These are phyloP conservation scores for Aleiodes alternator DNA, from an alignment of 2,888 invertebrate species.

Conservation along the genomic window DNA sequence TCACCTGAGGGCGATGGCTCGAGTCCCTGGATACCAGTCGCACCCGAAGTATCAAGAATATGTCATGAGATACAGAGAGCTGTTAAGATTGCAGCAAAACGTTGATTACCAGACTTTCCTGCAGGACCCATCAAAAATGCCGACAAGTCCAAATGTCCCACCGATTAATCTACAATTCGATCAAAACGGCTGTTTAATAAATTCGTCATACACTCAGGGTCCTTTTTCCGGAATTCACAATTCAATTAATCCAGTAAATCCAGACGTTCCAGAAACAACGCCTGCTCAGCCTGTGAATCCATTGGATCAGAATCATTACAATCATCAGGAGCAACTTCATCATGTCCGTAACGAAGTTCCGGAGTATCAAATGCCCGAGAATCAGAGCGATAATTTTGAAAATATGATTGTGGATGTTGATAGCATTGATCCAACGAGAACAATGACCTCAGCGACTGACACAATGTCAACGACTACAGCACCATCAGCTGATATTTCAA, in stretches of 20 bases:
- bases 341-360: constrained; percentile 46
- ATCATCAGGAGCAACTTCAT: constrained; percentile 53
- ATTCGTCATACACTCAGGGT: constrained; percentile 65
- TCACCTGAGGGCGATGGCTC: constrained; percentile 66
- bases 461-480: constrained; percentile 41
- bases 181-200: constrained; percentile 71
- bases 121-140: constrained; percentile 62
- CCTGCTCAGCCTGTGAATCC: constrained; percentile 24
- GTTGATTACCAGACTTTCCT: constrained; percentile 66
- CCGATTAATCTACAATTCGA: constrained; percentile 73
- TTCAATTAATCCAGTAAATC: constrained; percentile 37
- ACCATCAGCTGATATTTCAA: constrained; percentile 51
- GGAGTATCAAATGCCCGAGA: constrained; percentile 52
- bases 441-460: constrained; percentile 35
- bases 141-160: constrained; percentile 56
- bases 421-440: constrained; percentile 51
- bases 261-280: constrained; percentile 25
- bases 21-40: constrained; percentile 69
- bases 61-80: constrained; percentile 66
- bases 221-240: constrained; percentile 58
- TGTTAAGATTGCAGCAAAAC: constrained; percentile 67
- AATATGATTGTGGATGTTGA: constrained; percentile 46
- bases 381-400: constrained; percentile 43
- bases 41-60: constrained; percentile 73
- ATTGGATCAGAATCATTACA: constrained; percentile 52